Evolutionary conservation across 2,113 vertebrate species (phyloP), one percentile per base, ranked within the genome.

Genomic region (Oceanites oceanicus): DNA sequence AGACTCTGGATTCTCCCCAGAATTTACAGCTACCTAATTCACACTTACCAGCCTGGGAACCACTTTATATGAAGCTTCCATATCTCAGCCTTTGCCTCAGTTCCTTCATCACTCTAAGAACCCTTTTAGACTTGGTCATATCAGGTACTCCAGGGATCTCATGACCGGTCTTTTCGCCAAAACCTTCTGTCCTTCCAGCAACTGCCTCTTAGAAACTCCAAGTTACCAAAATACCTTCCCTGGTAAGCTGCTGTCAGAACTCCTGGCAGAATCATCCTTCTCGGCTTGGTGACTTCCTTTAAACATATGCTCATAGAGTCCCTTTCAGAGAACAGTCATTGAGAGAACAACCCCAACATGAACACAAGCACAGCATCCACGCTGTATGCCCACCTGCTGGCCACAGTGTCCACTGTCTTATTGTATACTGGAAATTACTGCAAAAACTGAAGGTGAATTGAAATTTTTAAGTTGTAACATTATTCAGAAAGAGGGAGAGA

Each of bases 311-410:
- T 81, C 6, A 45, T 7, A 38, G 13, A 86, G 30, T 42, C 22
- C 15, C 9, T 62, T 26, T 44, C 1, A 1, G 13, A 44, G 15
- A 62, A 42, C 4, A 11, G 8, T 7, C 5, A 4, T 27, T 9
- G 8, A 42, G 56, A 71, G 52, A 63, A 56, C 13, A 42, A 47
- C 26, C 7, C 6, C 4, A 1, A 21, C 9, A 13, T n/a, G 12
- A 59, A 32, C 0, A 0, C 9, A 62, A 40, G 34, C 5, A n/a
- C 29, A 36, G 12, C 32, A 58, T 36, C 15, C 36, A n/a, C 0
- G 0, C 22, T 49, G 10, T 29, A 66, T 34, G 29, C 7, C 7
- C 2, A 3, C 14, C 27, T 56, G 11, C 61, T 74, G 49, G 18
- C 32, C 5, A 18, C 17, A 62, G 11, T 13, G 10, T 34, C 16